These are phyloP conservation scores for Melangyna quadrimaculata DNA, from an alignment of 2,888 invertebrate species.

Conservation along the genomic window DNA sequence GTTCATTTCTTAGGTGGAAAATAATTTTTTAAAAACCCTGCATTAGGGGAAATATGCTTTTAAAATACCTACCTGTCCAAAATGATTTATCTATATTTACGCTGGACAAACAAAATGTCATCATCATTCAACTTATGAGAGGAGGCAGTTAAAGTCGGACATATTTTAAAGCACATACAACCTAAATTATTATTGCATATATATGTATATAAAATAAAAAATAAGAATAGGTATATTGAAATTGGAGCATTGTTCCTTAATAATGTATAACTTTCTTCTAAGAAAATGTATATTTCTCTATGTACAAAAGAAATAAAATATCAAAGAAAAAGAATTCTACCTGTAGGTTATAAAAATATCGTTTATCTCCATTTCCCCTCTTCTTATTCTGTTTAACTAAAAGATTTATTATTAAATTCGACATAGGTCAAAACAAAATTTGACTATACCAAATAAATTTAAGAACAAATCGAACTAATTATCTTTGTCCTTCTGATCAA, in stretches of 20 bases:
- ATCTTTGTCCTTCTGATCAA: too few relatives aligned
- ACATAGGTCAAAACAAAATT: too few relatives aligned
- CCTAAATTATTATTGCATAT: background rate
- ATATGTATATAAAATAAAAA: background rate
- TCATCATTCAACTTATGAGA: background rate
- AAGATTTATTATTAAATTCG: too few relatives aligned
- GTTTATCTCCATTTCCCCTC: too few relatives aligned
- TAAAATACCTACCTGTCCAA: constrained; percentile 1
- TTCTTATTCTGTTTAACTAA: too few relatives aligned
- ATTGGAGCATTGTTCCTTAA: background rate
- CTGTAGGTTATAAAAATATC: background rate
- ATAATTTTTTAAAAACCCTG: background rate
- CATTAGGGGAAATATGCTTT: background rate
- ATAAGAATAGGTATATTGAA: constrained; percentile 1
- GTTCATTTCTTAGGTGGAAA: background rate
- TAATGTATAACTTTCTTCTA: background rate
- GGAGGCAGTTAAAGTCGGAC: background rate
- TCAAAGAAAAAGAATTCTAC: background rate
- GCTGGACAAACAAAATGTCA: constrained; percentile 4
- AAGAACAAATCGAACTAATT: too few relatives aligned
- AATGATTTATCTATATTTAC: constrained; percentile 12
- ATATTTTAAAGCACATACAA: background rate
- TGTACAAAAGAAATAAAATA: constrained; percentile 2
- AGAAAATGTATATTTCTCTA: background rate
- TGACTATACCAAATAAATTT: too few relatives aligned